A percentile compares a stretch with the other conserved stretches of the same genome.
phyloP scores from a whole-genome alignment of 2,888 invertebrate genomes.

The Ellobium chinense region DNA sequence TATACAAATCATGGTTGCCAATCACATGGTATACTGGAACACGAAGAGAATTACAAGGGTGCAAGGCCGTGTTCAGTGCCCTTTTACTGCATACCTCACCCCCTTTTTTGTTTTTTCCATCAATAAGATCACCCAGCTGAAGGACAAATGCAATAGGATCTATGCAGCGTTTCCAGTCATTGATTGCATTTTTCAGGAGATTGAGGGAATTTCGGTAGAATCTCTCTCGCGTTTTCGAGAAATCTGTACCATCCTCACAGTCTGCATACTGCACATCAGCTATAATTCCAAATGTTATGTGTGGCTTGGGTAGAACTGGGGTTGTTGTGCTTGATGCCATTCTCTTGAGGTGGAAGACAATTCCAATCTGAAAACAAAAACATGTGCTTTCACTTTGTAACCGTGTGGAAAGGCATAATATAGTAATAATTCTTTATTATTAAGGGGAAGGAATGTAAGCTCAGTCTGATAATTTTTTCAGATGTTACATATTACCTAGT shows the following conservation, averaged over 20 bases:
- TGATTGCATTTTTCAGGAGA: slow-evolving; percentile 71
- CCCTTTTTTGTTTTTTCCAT: slow-evolving; percentile 70
- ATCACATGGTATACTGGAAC: slow-evolving; percentile 72
- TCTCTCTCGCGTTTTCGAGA: slow-evolving; percentile 67
- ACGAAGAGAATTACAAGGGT: slow-evolving; percentile 59
- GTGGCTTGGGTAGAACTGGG: no score
- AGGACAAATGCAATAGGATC: slow-evolving; percentile 70
- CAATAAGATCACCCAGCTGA: slow-evolving; percentile 79
- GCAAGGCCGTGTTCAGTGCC: slow-evolving; percentile 67
- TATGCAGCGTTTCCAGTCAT: slow-evolving; percentile 63
- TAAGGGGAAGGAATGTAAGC: no score
- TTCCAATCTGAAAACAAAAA: background rate
- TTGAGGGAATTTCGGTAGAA: slow-evolving; percentile 76
- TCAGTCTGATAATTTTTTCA: no score
- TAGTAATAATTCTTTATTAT: no score
- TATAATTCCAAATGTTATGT: slow-evolving; percentile 75
- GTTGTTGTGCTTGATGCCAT: no score
- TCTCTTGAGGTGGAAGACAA: background rate
- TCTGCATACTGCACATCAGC: slow-evolving; percentile 80
- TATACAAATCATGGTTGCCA: slow-evolving; percentile 80
- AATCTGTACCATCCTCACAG: slow-evolving; percentile 74
- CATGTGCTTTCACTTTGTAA: no score
- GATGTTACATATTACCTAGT: no score
- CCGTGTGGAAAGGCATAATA: no score
- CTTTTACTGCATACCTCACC: slow-evolving; percentile 56